phyloP scores from a whole-genome alignment of 30 jellyfish, hydroid and myxozoan genomes.

The Haliclystus octoradiatus region DNA sequence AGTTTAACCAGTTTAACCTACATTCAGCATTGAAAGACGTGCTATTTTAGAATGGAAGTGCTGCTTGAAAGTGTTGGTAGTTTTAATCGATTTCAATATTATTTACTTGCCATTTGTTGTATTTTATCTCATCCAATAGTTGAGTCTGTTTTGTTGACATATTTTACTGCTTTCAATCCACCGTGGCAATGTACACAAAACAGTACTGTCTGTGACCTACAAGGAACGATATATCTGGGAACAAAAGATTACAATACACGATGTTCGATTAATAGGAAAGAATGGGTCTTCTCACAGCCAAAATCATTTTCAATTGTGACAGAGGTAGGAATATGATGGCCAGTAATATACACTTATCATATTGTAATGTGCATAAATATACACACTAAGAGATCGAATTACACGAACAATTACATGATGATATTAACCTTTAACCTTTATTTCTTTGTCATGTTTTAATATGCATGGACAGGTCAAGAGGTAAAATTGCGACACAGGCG shows the following conservation, averaged over 20 bases:
- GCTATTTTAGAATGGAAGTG: neutral
- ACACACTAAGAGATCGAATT: no score
- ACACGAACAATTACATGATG: no score
- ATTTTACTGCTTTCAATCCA: neutral
- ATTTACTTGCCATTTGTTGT: neutral
- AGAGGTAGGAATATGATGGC: slow-evolving; percentile 16
- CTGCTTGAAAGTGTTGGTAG: neutral
- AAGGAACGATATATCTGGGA: neutral
- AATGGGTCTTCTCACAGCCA: slow-evolving; percentile 51
- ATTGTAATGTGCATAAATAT: no score
- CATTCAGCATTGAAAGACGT: no score
- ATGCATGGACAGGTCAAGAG: no score
- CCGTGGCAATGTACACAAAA: neutral
- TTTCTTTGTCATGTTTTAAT: no score
- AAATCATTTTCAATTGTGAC: slow-evolving; percentile 58
- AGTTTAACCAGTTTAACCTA: no score
- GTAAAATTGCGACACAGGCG: no score
- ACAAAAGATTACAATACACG: neutral
- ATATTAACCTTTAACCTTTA: no score
- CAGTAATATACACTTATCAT: no score
- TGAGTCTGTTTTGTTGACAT: neutral
- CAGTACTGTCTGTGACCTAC: neutral
- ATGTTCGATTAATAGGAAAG: slow-evolving; percentile 17
- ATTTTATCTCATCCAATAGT: neutral
- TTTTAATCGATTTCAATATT: neutral